phyloP scores from a whole-genome alignment of 2,113 vertebrate genomes.

The Nicator chloris region DNA sequence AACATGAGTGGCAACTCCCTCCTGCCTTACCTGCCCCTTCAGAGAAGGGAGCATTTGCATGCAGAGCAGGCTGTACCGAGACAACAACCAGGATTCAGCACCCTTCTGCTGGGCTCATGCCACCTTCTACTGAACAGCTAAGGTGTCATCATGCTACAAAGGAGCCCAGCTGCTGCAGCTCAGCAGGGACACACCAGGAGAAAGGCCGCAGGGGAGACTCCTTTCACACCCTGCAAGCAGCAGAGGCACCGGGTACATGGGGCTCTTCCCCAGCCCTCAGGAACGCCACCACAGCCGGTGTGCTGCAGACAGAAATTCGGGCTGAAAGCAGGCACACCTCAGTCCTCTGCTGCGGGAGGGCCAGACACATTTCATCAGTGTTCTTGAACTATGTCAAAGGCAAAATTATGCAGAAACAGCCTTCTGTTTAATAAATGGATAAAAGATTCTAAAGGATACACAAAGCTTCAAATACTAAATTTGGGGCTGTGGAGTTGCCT shows the following conservation, averaged over 20 bases:
- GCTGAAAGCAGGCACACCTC: neutral
- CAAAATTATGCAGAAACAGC: neutral
- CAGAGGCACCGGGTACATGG: rapidly evolving
- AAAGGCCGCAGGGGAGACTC: neutral
- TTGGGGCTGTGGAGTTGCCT: neutral
- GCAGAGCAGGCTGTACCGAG: neutral
- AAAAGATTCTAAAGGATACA: neutral
- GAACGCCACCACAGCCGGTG: neutral
- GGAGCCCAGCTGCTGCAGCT: neutral
- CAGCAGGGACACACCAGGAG: neutral
- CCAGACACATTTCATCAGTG: neutral
- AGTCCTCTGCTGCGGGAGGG: neutral
- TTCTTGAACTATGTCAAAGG: neutral
- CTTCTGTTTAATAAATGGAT: neutral
- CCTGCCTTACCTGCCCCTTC: neutral
- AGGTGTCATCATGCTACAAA: neutral
- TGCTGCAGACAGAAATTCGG: neutral
- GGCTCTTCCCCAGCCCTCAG: neutral
- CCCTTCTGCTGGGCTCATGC: neutral
- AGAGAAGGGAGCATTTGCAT: neutral
- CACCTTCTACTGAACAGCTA: neutral
- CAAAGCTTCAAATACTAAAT: neutral
- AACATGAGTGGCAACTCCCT: neutral
- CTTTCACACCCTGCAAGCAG: neutral
- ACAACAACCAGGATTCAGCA: neutral